These are phyloP conservation scores for Diabrotica balteata DNA, from an alignment of 2,888 invertebrate genomes.

Conservation along the genomic window DNA sequence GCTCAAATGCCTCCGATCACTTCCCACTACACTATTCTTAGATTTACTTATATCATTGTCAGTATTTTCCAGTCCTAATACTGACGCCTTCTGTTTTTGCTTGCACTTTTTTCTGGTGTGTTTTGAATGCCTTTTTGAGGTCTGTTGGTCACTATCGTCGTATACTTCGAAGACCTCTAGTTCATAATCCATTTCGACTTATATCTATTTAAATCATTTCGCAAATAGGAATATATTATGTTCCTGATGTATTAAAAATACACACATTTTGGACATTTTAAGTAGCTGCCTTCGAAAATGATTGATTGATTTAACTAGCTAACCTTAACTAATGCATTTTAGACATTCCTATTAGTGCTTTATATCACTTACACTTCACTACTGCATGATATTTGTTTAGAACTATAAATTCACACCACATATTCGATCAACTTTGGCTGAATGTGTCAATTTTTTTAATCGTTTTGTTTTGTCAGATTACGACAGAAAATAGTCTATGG, in stretches of 20 bases:
- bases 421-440: slow-evolving; percentile 26
- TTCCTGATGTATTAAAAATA: slow-evolving; percentile 1
- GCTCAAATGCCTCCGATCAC: slow-evolving; percentile 58
- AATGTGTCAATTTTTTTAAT: slow-evolving; percentile 22
- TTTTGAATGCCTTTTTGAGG: slow-evolving; percentile 55
- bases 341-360: slow-evolving; percentile 1
- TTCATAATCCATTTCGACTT: slow-evolving; percentile 57
- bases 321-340: slow-evolving; percentile 2
- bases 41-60: slow-evolving; percentile 55
- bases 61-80: slow-evolving; percentile 46
- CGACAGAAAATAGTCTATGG: slow-evolving; percentile 9
- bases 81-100: slow-evolving; percentile 54
- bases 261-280: slow-evolving; percentile 7
- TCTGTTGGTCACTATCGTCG: slow-evolving; percentile 55
- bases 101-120: slow-evolving; percentile 60
- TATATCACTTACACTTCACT: slow-evolving; percentile 16
- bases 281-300: not conserved
- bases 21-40: slow-evolving; percentile 54
- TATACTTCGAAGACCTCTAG: slow-evolving; percentile 63
- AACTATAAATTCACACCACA: slow-evolving; percentile 23
- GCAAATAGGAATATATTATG: not conserved
- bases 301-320: slow-evolving; percentile 2
- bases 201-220: slow-evolving; percentile 6
- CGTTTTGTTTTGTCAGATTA: slow-evolving; percentile 18
- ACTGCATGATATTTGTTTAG: slow-evolving; percentile 26